Base-by-base conservation (phyloP, 2,888 invertebrate species). In the Platycheirus albimanus region DNA sequence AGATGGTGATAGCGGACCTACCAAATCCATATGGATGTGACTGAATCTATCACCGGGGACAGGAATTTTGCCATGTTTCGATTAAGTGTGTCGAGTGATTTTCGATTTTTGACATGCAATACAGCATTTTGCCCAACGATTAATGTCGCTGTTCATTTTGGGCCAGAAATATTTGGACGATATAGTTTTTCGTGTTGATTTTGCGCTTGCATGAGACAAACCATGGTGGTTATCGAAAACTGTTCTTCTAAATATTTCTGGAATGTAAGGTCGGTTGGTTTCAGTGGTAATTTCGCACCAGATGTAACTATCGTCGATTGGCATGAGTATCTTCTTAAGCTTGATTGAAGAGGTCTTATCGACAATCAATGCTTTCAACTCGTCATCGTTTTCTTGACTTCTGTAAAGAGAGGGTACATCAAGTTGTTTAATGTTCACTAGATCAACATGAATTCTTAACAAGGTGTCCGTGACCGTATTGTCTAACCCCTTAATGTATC, bases 121-220 rank as follows among this genome's bases (percentile, higher is more conserved):
- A 47, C 47, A 47, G 11, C 24, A 20, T n/a, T 49, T 49, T 24
- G 49, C 28, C 49, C 49, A 49, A 5, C 28, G 49, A 49, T 49
- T 49, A 6, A 49, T 20, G 19, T 49, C 20, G 6, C 20, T 28
- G 6, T 41, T 41, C 13, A 41, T 41, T 41, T 41, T 13, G 36
- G n/a, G n/a, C n/a, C n/a, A n/a, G n/a, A n/a, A n/a, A n/a, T n/a
- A n/a, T n/a, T n/a, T n/a, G n/a, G n/a, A 36, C 36, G 36, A 36
- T 36, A 36, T n/a, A 36, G 36, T 41, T 41, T 41, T 41, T 41
- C 13, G 41, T 41, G 41, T 41, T 2, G 41, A 41, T 41, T 41
- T 41, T 15, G 15, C 15, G 41, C 41, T 41, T 41, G 41, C 13
- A 41, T 41, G 41, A 4, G 41, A 41, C 41, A 41, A 41, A 41